Conservation (phyloP, 2,888 invertebrate genomes). For the Cheiracanthium punctorium region DNA sequence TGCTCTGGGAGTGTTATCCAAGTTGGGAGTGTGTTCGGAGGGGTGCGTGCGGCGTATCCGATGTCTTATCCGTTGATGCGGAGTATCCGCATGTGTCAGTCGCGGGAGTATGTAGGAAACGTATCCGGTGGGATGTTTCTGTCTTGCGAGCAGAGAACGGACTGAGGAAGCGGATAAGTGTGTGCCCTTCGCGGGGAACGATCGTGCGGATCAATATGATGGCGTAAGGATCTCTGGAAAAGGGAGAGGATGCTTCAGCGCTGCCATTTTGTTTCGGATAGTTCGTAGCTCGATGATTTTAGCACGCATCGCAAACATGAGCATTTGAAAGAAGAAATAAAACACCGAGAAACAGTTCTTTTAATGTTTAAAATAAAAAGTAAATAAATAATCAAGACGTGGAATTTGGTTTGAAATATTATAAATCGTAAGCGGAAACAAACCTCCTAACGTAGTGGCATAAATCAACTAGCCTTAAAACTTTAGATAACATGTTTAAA, state of each 20-base stretch:
- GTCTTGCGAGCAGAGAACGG: constrained; percentile 6
- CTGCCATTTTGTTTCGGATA: background rate
- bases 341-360: too few species aligned
- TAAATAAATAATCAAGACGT: too few species aligned
- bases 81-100: constrained; percentile 3
- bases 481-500: too few species aligned
- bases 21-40: too few species aligned
- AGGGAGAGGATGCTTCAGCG: background rate
- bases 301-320: too few species aligned
- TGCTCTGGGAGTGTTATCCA: background rate
- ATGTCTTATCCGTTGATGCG: constrained; percentile 9
- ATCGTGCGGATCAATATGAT: constrained; percentile 37
- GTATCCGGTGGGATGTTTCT: constrained; percentile 14
- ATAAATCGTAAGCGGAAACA: too few species aligned
- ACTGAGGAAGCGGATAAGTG: constrained; percentile 38
- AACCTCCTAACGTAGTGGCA: too few species aligned
- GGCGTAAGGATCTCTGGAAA: background rate
- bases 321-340: too few species aligned
- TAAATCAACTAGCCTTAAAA: too few species aligned
- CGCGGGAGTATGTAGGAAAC: background rate
- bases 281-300: too few species aligned
- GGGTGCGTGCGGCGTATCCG: background rate
- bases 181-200: background rate
- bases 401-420: too few species aligned
- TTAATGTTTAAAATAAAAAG: too few species aligned